Conservation (phyloP, 1,140 invertebrate species). For the Drosophila ananassae region DNA sequence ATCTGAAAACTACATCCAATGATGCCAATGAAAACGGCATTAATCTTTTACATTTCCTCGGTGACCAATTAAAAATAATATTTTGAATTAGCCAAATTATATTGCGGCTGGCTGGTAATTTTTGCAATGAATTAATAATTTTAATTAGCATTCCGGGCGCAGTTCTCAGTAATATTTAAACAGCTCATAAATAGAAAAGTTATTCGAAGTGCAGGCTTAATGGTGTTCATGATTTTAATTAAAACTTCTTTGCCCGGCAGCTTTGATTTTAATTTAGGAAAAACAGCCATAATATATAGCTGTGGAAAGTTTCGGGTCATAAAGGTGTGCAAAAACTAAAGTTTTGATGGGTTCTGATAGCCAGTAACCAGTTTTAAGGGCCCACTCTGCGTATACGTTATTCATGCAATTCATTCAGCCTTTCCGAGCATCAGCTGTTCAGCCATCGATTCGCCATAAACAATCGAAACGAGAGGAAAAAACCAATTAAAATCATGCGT, state of each 20-base stretch:
- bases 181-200: conserved; percentile 23
- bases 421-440: conserved; percentile 54
- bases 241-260: conserved; percentile 17
- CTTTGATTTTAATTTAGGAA: conserved; percentile 15
- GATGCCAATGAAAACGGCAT: conserved; percentile 12
- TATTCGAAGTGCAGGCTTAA: conserved; percentile 12
- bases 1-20: conserved; percentile 17
- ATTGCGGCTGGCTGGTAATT: conserved; percentile 16
- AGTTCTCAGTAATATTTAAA: conserved; percentile 19
- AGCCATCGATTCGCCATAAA: conserved; percentile 62
- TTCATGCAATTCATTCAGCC: conserved; percentile 35
- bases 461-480: conserved; percentile 52
- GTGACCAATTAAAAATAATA: neutral
- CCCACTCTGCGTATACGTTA: conserved; percentile 40
- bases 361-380: neutral
- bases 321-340: neutral
- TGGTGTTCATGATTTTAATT: conserved; percentile 25
- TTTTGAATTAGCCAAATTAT: conserved; percentile 17
- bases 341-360: neutral
- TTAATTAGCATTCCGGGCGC: conserved; percentile 7
- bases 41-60: conserved; percentile 12
- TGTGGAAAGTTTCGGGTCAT: neutral
- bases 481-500: conserved; percentile 75
- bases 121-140: conserved; percentile 18
- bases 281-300: neutral